Evolutionary conservation across 2,797 vertebrate genomes (phyloP).

Genomic region (Vespertilio murinus): DNA sequence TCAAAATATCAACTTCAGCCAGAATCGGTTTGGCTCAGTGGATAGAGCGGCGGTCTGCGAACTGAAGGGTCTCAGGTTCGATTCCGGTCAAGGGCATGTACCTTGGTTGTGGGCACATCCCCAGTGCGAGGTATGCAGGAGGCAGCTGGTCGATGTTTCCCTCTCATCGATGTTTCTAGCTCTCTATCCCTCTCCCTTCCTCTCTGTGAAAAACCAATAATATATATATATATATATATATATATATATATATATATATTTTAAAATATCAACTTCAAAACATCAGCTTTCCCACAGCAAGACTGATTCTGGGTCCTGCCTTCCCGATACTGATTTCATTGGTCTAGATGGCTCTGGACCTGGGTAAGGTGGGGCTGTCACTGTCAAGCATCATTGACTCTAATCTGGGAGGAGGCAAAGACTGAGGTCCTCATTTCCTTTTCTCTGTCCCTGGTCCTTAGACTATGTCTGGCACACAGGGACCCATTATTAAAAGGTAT

Average conservation of each 20-base stretch:
- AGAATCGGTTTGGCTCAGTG: no score
- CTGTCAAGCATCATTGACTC: background rate
- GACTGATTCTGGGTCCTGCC: background rate
- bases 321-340: background rate
- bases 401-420: background rate
- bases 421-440: background rate
- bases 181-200: no score
- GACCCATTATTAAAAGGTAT: background rate
- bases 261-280: background rate
- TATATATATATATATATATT: no score
- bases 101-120: no score
- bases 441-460: background rate
- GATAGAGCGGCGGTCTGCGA: no score
- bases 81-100: no score
- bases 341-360: background rate
- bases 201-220: no score
- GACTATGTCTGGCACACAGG: slow-evolving; percentile 5
- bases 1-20: background rate
- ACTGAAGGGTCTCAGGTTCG: no score
- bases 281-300: background rate
- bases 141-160: no score
- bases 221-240: no score
- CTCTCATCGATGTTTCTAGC: no score
- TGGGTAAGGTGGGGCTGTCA: background rate
- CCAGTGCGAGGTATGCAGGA: no score